phyloP scores from a whole-genome alignment of 2,797 vertebrate species.

The Hoplostethus mediterraneus region DNA sequence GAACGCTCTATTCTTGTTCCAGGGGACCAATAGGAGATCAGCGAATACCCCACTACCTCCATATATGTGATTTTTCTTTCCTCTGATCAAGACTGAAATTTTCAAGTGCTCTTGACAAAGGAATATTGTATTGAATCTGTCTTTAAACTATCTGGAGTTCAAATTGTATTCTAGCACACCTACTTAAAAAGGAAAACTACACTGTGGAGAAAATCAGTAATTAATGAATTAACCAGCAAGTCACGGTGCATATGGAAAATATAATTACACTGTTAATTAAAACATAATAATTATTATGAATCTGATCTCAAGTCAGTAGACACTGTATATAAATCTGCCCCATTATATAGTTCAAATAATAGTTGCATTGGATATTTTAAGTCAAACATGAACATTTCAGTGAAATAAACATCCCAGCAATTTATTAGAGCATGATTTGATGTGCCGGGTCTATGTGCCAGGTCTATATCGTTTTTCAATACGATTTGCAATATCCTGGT shows the following conservation, averaged over 20 bases:
- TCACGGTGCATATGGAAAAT: neutral
- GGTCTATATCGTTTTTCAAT: neutral
- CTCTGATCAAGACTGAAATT: neutral
- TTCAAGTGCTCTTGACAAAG: neutral
- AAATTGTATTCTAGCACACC: neutral
- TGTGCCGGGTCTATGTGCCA: neutral
- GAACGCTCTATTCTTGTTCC: constrained; percentile 6
- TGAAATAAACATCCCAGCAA: neutral
- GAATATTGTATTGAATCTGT: constrained; percentile 35
- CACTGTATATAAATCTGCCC: neutral
- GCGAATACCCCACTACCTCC: neutral
- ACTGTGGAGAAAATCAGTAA: neutral
- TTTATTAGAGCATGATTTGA: neutral
- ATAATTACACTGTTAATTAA: neutral
- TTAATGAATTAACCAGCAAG: neutral
- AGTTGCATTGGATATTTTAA: neutral
- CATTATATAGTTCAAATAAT: neutral
- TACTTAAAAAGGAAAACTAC: neutral
- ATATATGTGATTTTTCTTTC: neutral
- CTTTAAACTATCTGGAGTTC: constrained; percentile 10
- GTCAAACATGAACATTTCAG: neutral
- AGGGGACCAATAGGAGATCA: neutral
- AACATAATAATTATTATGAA: neutral
- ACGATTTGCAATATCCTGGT: neutral
- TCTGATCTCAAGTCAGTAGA: neutral